Conservation (phyloP, 2,797 vertebrate genomes). For the Microcaecilia unicolor region DNA sequence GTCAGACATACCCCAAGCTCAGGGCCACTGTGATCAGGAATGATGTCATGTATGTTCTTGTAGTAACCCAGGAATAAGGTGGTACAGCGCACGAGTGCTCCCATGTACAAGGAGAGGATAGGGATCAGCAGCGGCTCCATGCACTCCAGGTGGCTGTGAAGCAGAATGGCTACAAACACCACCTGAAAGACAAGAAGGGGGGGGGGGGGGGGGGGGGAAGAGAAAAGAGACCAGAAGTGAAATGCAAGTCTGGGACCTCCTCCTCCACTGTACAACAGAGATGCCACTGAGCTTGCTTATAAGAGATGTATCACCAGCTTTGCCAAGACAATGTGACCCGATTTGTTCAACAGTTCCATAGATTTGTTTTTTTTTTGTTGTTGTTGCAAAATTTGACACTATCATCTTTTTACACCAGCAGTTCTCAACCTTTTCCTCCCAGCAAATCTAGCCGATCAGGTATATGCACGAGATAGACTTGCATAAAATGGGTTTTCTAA, state of each 20-base stretch:
- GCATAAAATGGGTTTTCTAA: too few species aligned
- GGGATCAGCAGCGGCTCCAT: constrained; percentile 91
- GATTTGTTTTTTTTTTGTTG: too few species aligned
- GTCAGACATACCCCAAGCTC: constrained; percentile 76
- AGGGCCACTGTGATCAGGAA: constrained; percentile 82
- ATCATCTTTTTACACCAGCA: too few species aligned
- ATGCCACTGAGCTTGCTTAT: too few species aligned
- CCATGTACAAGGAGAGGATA: constrained; percentile 95
- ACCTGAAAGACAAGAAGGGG: constrained; percentile 55
- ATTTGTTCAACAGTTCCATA: too few species aligned
- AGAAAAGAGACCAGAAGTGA: rapidly evolving
- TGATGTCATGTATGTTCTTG: constrained; percentile 83
- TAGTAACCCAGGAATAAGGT: constrained; percentile 91
- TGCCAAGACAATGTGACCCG: too few species aligned
- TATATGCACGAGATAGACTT: too few species aligned
- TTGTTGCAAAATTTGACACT: too few species aligned
- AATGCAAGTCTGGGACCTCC: rapidly evolving
- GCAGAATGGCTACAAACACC: constrained; percentile 91
- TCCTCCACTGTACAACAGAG: too few species aligned
- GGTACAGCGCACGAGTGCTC: constrained; percentile 86
- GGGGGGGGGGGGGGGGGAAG: background rate
- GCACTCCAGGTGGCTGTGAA: constrained; percentile 92
- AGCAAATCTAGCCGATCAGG: too few species aligned
- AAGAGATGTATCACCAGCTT: too few species aligned
- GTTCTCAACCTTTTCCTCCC: too few species aligned